A percentile compares a stretch with the other conserved stretches of the same genome.
Conservation (phyloP, 2,113 vertebrate genomes). For the Ploceus nigricollis region DNA sequence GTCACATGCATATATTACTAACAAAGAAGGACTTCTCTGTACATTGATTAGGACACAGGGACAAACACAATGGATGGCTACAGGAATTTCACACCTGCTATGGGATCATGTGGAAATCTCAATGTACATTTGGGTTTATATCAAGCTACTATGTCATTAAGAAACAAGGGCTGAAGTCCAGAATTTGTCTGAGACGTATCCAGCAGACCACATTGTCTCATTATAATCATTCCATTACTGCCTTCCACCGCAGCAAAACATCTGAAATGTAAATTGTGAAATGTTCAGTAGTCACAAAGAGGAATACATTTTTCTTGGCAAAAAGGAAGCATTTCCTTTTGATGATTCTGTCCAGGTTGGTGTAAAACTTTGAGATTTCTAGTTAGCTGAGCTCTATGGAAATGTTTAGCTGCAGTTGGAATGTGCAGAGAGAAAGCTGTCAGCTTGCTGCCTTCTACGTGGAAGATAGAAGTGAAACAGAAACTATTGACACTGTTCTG, state of each 20-base stretch:
- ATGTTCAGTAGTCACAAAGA: conserved; percentile 19
- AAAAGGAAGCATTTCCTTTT: conserved; percentile 3
- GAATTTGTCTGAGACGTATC: conserved; percentile 25
- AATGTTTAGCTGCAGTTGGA: conserved; percentile 8
- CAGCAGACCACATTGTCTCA: conserved; percentile 20
- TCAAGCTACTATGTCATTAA: conserved; percentile 42
- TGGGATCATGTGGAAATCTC: conserved; percentile 34
- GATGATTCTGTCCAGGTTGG: not conserved
- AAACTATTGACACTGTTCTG: conserved; percentile 35
- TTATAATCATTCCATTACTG: conserved; percentile 49
- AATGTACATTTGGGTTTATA: conserved; percentile 30
- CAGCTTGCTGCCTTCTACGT: conserved; percentile 18
- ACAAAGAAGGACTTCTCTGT: not conserved
- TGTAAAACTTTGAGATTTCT: not conserved
- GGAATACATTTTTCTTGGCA: not conserved
- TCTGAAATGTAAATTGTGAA: conserved; percentile 35
- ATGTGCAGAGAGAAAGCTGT: conserved; percentile 32
- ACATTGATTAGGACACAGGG: not conserved
- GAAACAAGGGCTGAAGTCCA: conserved; percentile 50
- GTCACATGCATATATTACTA: conserved; percentile 14
- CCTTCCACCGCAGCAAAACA: conserved; percentile 47
- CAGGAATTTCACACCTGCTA: conserved; percentile 54
- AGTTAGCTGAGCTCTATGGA: not conserved
- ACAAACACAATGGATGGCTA: conserved; percentile 25
- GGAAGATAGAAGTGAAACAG: conserved; percentile 37